Conservation (phyloP, 2,113 vertebrate species). For the Paramormyrops kingsleyae region DNA sequence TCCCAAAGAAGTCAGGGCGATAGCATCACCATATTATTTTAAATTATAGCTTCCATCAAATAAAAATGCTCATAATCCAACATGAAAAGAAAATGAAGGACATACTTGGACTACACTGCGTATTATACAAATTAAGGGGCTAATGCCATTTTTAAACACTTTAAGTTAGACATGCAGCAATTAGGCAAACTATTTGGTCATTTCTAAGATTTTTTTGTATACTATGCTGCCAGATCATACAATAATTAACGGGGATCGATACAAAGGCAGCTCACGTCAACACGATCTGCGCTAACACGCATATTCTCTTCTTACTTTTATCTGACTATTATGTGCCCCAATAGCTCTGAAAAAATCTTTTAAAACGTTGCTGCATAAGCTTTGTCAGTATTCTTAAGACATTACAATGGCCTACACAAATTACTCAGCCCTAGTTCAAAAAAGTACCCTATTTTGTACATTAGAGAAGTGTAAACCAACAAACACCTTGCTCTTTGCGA, state of each 20-base stretch:
- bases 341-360: not conserved
- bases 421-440: not conserved
- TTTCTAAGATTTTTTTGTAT: not conserved
- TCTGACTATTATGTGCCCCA: not conserved
- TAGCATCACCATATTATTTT: not conserved
- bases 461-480: not conserved
- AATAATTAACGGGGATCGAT: not conserved
- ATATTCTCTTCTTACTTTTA: not conserved
- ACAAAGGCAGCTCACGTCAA: not conserved
- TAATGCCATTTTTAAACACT: not conserved
- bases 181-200: not conserved
- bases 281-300: not conserved
- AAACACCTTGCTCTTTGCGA: not conserved
- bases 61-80: not conserved
- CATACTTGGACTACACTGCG: not conserved
- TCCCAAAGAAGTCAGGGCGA: not conserved
- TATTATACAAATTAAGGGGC: not conserved
- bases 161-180: not conserved
- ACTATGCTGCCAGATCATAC: not conserved
- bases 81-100: not conserved
- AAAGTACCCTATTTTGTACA: not conserved
- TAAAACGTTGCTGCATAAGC: not conserved
- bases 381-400: not conserved
- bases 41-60: not conserved
- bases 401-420: not conserved